Evolutionary conservation across 2,888 invertebrate species (phyloP), one percentile per base, ranked within the genome.

Genomic region (Halictus quadricinctus): DNA sequence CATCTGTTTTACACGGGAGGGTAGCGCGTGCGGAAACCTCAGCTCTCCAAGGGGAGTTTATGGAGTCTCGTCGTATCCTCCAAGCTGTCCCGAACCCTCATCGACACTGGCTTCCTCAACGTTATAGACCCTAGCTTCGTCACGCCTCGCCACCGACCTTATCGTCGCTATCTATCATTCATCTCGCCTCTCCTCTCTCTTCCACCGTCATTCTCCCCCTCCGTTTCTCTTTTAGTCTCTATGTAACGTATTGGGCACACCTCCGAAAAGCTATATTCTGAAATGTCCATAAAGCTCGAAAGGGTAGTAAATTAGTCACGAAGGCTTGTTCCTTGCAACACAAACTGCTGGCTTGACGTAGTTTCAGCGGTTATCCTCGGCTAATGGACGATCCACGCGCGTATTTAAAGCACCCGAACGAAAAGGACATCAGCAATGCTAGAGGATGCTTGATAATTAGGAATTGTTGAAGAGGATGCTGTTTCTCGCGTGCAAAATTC

Each of bases 231-330:
- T 70, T 76, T 41, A 0, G 2, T 15, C 69, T 48, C 54, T 70
- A 25, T 25, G 75, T 25, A 18, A 70, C 41, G 36, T 72, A 54
- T 79, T 18, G 50, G 50, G 25, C 43, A 73, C 75, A 48, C 77
- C 29, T 70, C 48, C 43, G 50, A 58, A 69, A 43, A 73, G 25
- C 29, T 2, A 60, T 21, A 69, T 69, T 73, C 54, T 78, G 50
- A 77, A 85, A 83, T 87, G 78, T 77, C 78, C 80, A 76, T 79
- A 79, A 85, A 80, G 70, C 64, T 58, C n/a, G 70, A 75, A 64
- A 72, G 72, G 50, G 72, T 75, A 74, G 70, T 83, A 84, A 84
- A 84, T 86, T 86, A 86, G 79, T 74, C 76, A 58, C 60, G 36
- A 84, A 72, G 46, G 10, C 50, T 60, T 21, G 13, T 64, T 76